A percentile compares a stretch with the other conserved stretches of the same genome.
These are phyloP conservation scores for Scolopax rusticola DNA, from an alignment of 2,797 vertebrate species.

Conservation along the genomic window DNA sequence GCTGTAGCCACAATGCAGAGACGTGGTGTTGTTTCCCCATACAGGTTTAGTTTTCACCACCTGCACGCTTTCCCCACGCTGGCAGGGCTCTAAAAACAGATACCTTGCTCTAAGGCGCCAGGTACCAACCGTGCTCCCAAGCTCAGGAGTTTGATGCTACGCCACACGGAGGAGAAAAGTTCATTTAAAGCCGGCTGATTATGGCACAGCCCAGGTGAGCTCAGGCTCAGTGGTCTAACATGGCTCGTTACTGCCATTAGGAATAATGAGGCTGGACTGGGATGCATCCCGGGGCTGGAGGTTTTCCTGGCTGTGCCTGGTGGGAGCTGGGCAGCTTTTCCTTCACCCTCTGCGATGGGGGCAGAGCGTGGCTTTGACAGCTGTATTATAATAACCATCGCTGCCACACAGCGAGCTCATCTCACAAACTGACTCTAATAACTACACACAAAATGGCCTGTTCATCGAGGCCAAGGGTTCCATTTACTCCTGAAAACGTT, in stretches of 20 bases:
- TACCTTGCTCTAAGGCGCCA: not conserved
- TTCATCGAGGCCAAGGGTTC: not conserved
- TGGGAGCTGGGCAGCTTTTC: not conserved
- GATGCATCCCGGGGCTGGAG: not conserved
- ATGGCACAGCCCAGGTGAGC: not conserved
- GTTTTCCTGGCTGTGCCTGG: not conserved
- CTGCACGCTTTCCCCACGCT: rapidly evolving
- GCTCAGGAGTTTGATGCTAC: not conserved
- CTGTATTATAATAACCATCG: not conserved
- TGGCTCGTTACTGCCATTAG: not conserved
- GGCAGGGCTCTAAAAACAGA: not conserved
- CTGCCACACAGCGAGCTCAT: not conserved
- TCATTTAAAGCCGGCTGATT: not conserved
- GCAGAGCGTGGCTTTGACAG: not conserved
- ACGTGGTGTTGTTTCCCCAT: not conserved
- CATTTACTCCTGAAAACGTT: not conserved
- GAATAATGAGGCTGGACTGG: not conserved
- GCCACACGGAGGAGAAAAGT: not conserved
- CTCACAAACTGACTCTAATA: not conserved
- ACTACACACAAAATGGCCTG: not conserved
- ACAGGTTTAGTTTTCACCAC: not conserved
- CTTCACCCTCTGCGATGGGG: not conserved
- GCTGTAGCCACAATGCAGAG: not conserved
- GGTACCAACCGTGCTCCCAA: not conserved
- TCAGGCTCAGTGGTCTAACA: rapidly evolving